Percentiles rank a stretch among this genome's conserved stretches.
Evolutionary conservation across 2,797 vertebrate species (phyloP).

Genomic region (Enteromius paludinosus): DNA sequence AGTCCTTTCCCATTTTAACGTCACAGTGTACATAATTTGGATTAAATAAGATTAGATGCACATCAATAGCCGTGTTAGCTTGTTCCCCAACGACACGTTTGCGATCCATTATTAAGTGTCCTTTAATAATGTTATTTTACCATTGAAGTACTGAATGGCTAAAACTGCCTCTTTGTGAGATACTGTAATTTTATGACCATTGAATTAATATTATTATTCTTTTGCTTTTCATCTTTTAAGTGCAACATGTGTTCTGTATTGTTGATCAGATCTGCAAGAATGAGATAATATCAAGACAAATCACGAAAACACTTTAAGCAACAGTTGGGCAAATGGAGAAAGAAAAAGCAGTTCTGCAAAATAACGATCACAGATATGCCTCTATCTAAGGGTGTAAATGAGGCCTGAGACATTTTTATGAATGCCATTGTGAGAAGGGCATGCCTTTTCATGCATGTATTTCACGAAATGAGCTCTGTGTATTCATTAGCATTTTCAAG

Average conservation of each 20-base stretch:
- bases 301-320: constrained; percentile 15
- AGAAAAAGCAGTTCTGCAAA: not conserved
- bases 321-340: not conserved
- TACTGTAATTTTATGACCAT: constrained; percentile 34
- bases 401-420: constrained; percentile 58
- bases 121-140: constrained; percentile 31
- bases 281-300: constrained; percentile 38
- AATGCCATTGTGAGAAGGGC: constrained; percentile 62
- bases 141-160: constrained; percentile 25
- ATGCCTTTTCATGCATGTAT: constrained; percentile 65
- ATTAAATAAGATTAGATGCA: constrained; percentile 43
- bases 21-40: constrained; percentile 19
- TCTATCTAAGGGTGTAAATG: constrained; percentile 56
- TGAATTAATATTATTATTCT: constrained; percentile 51
- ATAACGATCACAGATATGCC: constrained; percentile 28
- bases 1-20: constrained; percentile 23
- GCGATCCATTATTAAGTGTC: constrained; percentile 54
- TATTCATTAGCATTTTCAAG: constrained; percentile 58
- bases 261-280: constrained; percentile 54
- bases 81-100: constrained; percentile 18
- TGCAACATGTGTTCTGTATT: constrained; percentile 52
- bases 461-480: constrained; percentile 64
- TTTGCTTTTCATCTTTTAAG: constrained; percentile 49
- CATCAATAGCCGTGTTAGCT: constrained; percentile 22
- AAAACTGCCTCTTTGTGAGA: constrained; percentile 46